Base-by-base conservation (phyloP, 2,797 vertebrate species). In the Odontamblyopus rebecca region DNA sequence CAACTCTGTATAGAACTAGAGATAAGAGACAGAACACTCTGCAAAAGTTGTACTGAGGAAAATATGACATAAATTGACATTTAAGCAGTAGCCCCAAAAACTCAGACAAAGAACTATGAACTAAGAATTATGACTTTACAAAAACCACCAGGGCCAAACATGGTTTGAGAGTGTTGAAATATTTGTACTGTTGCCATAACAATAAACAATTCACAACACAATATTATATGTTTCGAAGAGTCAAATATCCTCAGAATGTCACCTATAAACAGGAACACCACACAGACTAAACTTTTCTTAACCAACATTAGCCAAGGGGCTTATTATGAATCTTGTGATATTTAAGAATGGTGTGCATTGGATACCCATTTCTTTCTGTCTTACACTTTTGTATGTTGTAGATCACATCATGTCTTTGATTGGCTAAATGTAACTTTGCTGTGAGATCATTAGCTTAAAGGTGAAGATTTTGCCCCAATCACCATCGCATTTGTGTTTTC, bases 401-500 rank as follows among this genome's bases (percentile, higher is more conserved):
- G 18, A 53, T 62, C 50, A 57, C 26, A 76, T 65, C 19, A 16
- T 54, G 7, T 73, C 74, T 86, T 89, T 86, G 68, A 82, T 77
- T 83, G 68, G 60, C 38, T 53, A 69, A 62, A 41, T 63, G 51
- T 53, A 73, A 75, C 76, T 61, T 62, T 66, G 64, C 73, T 0
- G 12, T 44, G 50, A 57, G 66, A 76, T 74, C 66, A 35, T 53
- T 59, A 66, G 54, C 69, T 71, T 65, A 69, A 69, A 30, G 57
- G 73, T 71, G 16, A 30, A 9, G 59, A 62, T 51, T 82, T 68
- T 83, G 62, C 61, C 75, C 77, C 83, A 81, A 86, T 89, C 82
- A 71, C 26, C 32, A 62, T 38, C 68, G 71, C n/a, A 56, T 65
- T 61, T 61, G 60, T 29, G 57, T 69, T 61, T 77, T 72, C 41